Evolutionary conservation across 2,797 vertebrate genomes (phyloP).

Genomic region (Hafferia zeledoni): DNA sequence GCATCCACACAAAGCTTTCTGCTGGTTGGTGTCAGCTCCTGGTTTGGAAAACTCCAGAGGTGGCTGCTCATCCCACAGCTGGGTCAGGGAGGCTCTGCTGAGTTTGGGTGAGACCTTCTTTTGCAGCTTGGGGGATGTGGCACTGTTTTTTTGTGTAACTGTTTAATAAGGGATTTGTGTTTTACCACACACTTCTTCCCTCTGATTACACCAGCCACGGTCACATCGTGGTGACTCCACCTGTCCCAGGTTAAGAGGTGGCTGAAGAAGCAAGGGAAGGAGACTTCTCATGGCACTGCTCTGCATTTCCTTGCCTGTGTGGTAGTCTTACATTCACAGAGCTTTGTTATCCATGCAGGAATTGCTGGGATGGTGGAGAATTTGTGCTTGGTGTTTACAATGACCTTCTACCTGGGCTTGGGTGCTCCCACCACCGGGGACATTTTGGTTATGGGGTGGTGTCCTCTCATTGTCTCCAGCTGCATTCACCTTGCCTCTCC

Average conservation of each 20-base stretch:
- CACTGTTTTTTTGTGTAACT: rapidly evolving
- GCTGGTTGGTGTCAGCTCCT: rapidly evolving
- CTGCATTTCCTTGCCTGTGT: background rate
- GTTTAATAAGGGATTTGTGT: background rate
- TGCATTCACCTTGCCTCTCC: background rate
- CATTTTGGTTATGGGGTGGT: rapidly evolving
- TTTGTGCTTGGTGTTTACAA: background rate
- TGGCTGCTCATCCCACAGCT: background rate
- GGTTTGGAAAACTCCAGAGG: background rate
- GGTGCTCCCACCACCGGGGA: background rate
- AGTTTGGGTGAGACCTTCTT: background rate
- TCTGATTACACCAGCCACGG: background rate
- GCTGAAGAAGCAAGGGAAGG: background rate
- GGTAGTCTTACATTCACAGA: rapidly evolving
- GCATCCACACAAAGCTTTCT: background rate
- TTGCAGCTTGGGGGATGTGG: background rate
- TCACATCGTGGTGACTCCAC: background rate
- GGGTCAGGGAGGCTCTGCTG: background rate
- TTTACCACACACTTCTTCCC: background rate
- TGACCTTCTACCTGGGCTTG: too few relatives aligned
- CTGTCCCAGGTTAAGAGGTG: background rate
- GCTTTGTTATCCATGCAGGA: background rate
- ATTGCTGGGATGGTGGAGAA: rapidly evolving
- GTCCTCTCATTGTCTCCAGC: background rate
- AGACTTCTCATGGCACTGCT: rapidly evolving